Base-by-base conservation (phyloP, 2,888 invertebrate genomes). In the Camptogramma bilineatum region DNA sequence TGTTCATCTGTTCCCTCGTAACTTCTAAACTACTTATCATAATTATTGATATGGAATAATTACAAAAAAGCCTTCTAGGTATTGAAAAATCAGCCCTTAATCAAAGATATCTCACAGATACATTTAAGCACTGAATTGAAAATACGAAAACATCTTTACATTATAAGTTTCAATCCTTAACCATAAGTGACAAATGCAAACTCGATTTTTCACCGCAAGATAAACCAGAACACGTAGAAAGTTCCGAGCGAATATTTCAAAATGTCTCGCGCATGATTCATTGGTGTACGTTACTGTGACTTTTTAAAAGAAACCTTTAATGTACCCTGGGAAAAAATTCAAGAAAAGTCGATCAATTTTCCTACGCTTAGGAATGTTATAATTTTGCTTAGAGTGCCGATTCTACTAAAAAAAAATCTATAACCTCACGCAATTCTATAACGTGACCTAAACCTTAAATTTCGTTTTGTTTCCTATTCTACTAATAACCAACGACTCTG, bases 201-300 rank as follows among this genome's bases (percentile, higher is more conserved):
- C 61, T 34, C 61, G 3, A 52, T 62, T 52, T 66, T 57, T 63
- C 60, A 46, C 51, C 56, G 62, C 62, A 71, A 68, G 66, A 64
- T 62, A 62, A 66, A 47, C 62, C 61, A 48, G 62, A 62, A 59
- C 64, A 66, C 57, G 58, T 56, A 62, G 52, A 71, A 68, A 72
- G 66, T 70, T 70, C 62, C 64, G 53, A 69, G 61, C 44, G 52
- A 68, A 69, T 64, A 42, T 65, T 71, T 64, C 62, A 64, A 66
- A 70, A 68, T 58, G 66, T 66, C 68, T 50, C 44, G 53, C 68
- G 69, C 69, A 77, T 85, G 81, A 84, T 85, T 81, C 75, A 83
- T 83, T 70, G 69, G 68, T 77, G 75, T 73, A 76, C 75, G 73
- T 69, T 63, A 68, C 71, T 72, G 74, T 75, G 77, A 73, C 74